Evolutionary conservation across 2,888 invertebrate species (phyloP), one percentile per base, ranked within the genome.

Genomic region (Neoscelio sp.): DNA sequence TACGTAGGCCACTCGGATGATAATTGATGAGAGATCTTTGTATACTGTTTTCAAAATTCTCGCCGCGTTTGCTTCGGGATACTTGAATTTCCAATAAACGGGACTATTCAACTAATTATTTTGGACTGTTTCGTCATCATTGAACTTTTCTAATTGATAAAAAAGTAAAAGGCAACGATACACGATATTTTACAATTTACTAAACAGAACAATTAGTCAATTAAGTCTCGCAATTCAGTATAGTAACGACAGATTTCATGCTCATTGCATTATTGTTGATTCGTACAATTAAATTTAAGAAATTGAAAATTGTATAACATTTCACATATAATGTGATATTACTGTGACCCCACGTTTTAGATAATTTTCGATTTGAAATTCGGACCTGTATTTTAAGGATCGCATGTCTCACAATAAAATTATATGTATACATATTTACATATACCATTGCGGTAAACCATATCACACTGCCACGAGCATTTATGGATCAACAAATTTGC

Each of bases 361-460:
- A n/a, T n/a, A n/a, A n/a, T n/a, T n/a, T 23, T 4, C 6, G 6
- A 23, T 23, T 23, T 23, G 6, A 23, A 4, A 23, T 3, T 6
- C 2, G 23, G 6, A 23, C 23, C 6, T 6, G 6, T 23, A 23
- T 4, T 23, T 4, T 23, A 23, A 23, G 3, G 4, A 4, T 23
- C n/a, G 26, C 44, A 7, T 35, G 12, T 4, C 42, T 50, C 4
- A 18, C 10, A 33, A 44, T 62, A 62, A 56, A 54, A 54, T 40
- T 52, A 52, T 73, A 56, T 70, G 58, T 74, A 74, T 64, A 64
- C 40, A 56, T 54, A 65, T 65, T 74, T 74, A 65, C 73, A 74
- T 56, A 48, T 46, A 74, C 48, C 65, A 26, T 15, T 40, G 0
- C 2, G 65, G 56, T 40, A 58, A 64, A 13, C 54, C 40, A 38